A percentile compares a stretch with the other conserved stretches of the same genome.
phyloP scores from a whole-genome alignment of 2,797 vertebrate species.

The Naso thynnoides region DNA sequence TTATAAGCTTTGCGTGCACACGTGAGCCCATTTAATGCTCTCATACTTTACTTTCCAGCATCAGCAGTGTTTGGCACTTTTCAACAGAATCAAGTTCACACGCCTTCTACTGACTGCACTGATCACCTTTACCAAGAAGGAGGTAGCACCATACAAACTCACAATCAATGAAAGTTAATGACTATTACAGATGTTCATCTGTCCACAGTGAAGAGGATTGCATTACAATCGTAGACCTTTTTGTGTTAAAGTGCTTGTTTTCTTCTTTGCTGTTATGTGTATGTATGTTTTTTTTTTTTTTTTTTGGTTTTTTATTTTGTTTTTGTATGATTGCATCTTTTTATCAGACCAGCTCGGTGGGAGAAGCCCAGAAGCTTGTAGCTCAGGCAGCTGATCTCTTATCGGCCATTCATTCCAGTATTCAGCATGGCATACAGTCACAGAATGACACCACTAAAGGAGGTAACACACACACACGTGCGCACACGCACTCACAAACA shows the following conservation, averaged over 20 bases:
- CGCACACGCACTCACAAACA: neutral
- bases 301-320: too few relatives aligned
- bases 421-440: slow-evolving; percentile 96
- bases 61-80: slow-evolving; percentile 96
- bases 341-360: slow-evolving; percentile 92
- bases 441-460: slow-evolving; percentile 99
- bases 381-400: slow-evolving; percentile 94
- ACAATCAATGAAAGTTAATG: neutral
- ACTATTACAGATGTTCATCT: neutral
- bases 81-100: slow-evolving; percentile 98
- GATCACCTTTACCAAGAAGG: slow-evolving; percentile 98
- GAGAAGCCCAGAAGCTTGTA: slow-evolving; percentile 98
- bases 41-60: slow-evolving; percentile 85
- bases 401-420: slow-evolving; percentile 93
- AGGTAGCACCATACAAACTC: slow-evolving; percentile 83
- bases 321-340: slow-evolving; percentile 23
- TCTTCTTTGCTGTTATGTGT: neutral
- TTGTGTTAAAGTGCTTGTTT: neutral
- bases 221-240: neutral
- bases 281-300: too few relatives aligned
- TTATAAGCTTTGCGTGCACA: slow-evolving; percentile 23
- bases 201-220: neutral
- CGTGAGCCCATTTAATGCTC: slow-evolving; percentile 36
- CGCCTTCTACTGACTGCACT: slow-evolving; percentile 94
- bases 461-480: slow-evolving; percentile 79